A percentile compares a stretch with the other conserved stretches of the same genome.
Conservation (phyloP, 2,113 vertebrate species). For the Leptocoma aspasia region DNA sequence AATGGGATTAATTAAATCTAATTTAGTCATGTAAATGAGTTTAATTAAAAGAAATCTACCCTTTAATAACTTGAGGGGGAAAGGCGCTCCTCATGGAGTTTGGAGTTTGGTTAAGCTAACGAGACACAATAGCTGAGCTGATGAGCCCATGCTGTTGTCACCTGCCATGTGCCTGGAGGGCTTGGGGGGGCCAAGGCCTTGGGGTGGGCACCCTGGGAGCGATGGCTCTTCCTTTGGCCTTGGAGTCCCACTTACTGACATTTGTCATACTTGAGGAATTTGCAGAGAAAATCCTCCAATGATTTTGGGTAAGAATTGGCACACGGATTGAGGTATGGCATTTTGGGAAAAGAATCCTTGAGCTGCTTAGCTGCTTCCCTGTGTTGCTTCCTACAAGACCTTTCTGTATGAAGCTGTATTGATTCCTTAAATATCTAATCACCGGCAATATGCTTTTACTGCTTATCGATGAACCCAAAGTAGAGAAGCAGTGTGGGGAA, state of each 20-base stretch:
- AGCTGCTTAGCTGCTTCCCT: background rate
- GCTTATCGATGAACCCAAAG: background rate
- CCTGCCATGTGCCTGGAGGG: background rate
- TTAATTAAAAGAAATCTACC: slow-evolving; percentile 83
- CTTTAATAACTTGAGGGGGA: slow-evolving; percentile 82
- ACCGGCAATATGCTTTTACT: background rate
- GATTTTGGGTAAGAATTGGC: background rate
- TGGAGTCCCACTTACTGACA: background rate
- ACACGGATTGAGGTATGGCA: rapidly evolving
- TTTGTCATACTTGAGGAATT: background rate
- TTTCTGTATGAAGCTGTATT: background rate
- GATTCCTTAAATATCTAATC: background rate
- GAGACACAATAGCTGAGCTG: slow-evolving; percentile 76
- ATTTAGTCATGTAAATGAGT: slow-evolving; percentile 82
- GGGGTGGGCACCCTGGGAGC: background rate
- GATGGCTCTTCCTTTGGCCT: background rate
- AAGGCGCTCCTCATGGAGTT: slow-evolving; percentile 71
- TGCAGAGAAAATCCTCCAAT: background rate
- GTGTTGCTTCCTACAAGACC: background rate
- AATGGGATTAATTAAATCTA: slow-evolving; percentile 83
- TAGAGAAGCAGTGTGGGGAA: background rate
- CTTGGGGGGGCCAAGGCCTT: rapidly evolving
- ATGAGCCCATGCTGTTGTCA: slow-evolving; percentile 64
- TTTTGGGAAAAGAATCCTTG: background rate
- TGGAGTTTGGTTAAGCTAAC: slow-evolving; percentile 78